Evolutionary conservation across 2,113 vertebrate genomes (phyloP).

Genomic region (Peromyscus leucopus): DNA sequence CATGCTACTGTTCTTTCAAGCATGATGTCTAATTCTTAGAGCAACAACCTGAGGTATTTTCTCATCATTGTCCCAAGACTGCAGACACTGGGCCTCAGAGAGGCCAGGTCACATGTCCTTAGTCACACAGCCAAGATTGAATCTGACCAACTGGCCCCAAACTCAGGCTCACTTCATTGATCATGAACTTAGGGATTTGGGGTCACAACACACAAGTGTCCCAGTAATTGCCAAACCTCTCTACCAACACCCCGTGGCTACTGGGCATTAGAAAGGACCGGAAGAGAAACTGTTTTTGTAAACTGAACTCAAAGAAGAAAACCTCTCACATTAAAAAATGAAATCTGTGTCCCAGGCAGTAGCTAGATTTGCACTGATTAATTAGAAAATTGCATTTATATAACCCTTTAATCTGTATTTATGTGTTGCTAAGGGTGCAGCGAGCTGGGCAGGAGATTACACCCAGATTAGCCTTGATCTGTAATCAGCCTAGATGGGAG

Average conservation of each 20-base stretch:
- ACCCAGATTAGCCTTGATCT: conserved; percentile 87
- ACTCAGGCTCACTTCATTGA: background rate
- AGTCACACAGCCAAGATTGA: conserved; percentile 4
- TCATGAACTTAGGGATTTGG: background rate
- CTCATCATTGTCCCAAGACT: background rate
- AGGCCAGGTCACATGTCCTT: background rate
- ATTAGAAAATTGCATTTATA: conserved; percentile 90
- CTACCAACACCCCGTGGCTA: background rate
- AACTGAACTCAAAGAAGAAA: conserved; percentile 54
- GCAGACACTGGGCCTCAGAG: background rate
- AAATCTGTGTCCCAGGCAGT: conserved; percentile 34
- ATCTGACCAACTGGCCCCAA: background rate
- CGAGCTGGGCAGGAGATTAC: conserved; percentile 84
- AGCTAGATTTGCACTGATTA: conserved; percentile 84
- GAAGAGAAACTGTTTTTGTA: conserved; percentile 17
- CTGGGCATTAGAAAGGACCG: background rate
- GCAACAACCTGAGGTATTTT: background rate
- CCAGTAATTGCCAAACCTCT: background rate
- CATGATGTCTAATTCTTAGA: background rate
- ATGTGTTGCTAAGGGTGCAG: conserved; percentile 83
- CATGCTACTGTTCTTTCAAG: background rate
- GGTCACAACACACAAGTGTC: background rate
- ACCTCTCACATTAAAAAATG: conserved; percentile 43
- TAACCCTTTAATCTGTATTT: conserved; percentile 88
- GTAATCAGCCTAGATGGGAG: conserved; percentile 73